Evolutionary conservation across 2,888 invertebrate species (phyloP).

Genomic region (Diaprepes abbreviatus): DNA sequence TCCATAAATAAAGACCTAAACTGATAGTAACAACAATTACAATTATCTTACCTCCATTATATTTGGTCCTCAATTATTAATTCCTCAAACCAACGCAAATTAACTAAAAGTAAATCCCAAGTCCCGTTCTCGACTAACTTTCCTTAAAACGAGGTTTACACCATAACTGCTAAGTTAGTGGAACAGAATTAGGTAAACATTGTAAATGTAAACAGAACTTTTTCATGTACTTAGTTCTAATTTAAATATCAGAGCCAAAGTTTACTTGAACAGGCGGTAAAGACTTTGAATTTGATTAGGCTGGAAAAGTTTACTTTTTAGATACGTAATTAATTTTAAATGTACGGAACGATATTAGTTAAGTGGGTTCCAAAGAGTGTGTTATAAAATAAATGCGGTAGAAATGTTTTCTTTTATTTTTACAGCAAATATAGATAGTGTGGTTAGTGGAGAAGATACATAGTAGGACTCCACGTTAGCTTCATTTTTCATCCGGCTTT

Average conservation of each 20-base stretch:
- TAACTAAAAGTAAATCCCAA: slow-evolving; percentile 24
- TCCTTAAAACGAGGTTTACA: slow-evolving; percentile 26
- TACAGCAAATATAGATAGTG: too few relatives aligned
- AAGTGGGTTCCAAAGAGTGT: too few relatives aligned
- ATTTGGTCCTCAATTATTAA: slow-evolving; percentile 26
- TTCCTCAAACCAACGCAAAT: slow-evolving; percentile 22
- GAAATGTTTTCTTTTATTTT: too few relatives aligned
- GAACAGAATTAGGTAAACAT: not conserved
- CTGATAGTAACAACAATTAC: slow-evolving; percentile 19
- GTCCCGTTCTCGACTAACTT: slow-evolving; percentile 17
- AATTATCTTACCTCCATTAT: slow-evolving; percentile 28
- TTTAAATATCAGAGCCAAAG: not conserved
- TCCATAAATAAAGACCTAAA: slow-evolving; percentile 3
- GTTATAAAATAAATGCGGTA: too few relatives aligned
- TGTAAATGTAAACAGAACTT: slow-evolving; percentile 3
- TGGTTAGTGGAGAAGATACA: too few relatives aligned
- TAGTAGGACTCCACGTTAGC: too few relatives aligned
- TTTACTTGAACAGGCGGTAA: not conserved
- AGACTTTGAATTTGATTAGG: not conserved
- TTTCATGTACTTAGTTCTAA: not conserved
- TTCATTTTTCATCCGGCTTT: too few relatives aligned
- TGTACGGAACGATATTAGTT: too few relatives aligned
- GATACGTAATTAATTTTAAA: slow-evolving; percentile 4
- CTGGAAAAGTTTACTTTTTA: not conserved
- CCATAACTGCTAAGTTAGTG: slow-evolving; percentile 16